Evolutionary conservation across 2,888 invertebrate genomes (phyloP).

Genomic region (Drosophila pseudotalamancana): DNA sequence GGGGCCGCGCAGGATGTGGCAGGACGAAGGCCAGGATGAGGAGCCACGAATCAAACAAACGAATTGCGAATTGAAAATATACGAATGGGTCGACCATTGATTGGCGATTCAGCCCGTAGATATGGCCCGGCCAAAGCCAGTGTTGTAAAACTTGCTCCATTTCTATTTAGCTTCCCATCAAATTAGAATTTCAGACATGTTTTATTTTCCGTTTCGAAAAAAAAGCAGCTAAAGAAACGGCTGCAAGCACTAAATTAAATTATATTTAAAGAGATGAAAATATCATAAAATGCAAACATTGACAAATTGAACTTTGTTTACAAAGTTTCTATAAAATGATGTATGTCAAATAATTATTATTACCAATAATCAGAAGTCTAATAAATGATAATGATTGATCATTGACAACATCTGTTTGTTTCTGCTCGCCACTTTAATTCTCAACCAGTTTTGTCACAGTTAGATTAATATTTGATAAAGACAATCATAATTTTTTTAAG

Average conservation of each 20-base stretch:
- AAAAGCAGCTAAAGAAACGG: neutral
- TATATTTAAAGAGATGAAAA: conserved; percentile 39
- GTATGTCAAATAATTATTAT: conserved; percentile 25
- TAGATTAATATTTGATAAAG: too few species aligned
- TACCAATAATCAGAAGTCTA: conserved; percentile 9
- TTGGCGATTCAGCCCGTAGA: conserved; percentile 40
- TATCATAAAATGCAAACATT: neutral
- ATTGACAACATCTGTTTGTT: too few species aligned
- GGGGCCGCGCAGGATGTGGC: conserved; percentile 57
- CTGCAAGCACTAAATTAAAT: conserved; percentile 18
- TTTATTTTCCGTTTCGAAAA: conserved; percentile 22
- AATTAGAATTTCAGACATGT: conserved; percentile 48
- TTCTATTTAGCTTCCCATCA: conserved; percentile 49
- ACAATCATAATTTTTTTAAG: too few species aligned
- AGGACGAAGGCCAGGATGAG: conserved; percentile 6
- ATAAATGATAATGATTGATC: neutral
- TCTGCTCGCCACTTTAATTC: too few species aligned
- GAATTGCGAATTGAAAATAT: conserved; percentile 19
- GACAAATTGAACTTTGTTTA: conserved; percentile 21
- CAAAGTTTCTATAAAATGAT: conserved; percentile 17
- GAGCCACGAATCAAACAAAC: conserved; percentile 13
- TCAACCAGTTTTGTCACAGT: too few species aligned
- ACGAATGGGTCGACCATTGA: conserved; percentile 24
- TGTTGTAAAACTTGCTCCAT: conserved; percentile 12
- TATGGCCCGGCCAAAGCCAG: conserved; percentile 4